These are phyloP conservation scores for Nymphalis c-album DNA, from an alignment of 2,888 invertebrate species.

Conservation along the genomic window DNA sequence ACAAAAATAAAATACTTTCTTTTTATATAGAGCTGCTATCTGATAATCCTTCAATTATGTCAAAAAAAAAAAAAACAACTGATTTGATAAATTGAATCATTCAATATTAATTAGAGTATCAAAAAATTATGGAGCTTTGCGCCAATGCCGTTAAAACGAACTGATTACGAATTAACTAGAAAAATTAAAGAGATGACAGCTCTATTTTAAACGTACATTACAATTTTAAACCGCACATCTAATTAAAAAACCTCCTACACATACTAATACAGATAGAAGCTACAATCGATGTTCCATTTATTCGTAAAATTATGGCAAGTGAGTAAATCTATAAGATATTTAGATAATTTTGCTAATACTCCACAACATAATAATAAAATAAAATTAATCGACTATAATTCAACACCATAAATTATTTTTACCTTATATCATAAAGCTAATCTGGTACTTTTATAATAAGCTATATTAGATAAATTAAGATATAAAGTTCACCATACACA, in stretches of 20 bases:
- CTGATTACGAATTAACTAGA: conserved; percentile 2
- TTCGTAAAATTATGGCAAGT: conserved; percentile 59
- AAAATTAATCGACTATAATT: neutral
- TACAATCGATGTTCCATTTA: conserved; percentile 55
- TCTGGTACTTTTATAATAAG: conserved; percentile 5
- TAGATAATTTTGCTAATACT: conserved; percentile 15
- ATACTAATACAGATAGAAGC: conserved; percentile 30
- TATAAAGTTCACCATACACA: conserved; percentile 24
- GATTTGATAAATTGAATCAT: too few relatives aligned
- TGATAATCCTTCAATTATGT: too few relatives aligned
- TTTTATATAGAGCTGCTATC: too few relatives aligned
- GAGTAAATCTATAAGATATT: conserved; percentile 16
- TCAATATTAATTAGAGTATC: too few relatives aligned
- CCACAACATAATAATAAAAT: neutral
- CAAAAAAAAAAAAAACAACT: too few relatives aligned
- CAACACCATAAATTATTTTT: conserved; percentile 2
- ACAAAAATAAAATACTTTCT: conserved; percentile 17
- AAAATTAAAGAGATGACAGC: neutral
- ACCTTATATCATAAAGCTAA: conserved; percentile 2
- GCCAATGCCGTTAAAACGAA: too few relatives aligned
- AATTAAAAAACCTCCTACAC: conserved; percentile 16
- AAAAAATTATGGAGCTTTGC: too few relatives aligned
- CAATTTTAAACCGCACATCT: neutral
- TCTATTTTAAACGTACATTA: neutral
- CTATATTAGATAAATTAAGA: conserved; percentile 9